phyloP scores from a whole-genome alignment of 2,888 invertebrate species.

The Drosophila buzzatii region DNA sequence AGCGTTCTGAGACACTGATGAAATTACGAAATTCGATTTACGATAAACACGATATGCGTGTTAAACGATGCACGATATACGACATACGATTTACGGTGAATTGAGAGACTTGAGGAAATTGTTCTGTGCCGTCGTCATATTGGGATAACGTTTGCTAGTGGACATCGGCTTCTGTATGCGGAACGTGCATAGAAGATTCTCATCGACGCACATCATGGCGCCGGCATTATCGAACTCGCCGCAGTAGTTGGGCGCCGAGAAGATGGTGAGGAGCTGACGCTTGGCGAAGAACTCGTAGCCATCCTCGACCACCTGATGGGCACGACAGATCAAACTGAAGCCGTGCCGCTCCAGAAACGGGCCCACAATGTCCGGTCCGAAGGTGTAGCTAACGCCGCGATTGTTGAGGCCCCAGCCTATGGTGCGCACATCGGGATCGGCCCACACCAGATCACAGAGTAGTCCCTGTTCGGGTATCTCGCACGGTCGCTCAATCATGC shows the following conservation, averaged over 20 bases:
- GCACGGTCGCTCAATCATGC: conserved; percentile 97
- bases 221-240: conserved; percentile 94
- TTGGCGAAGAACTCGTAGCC: conserved; percentile 99
- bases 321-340: conserved; percentile 91
- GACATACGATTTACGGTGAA: neutral
- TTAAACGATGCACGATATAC: neutral
- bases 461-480: conserved; percentile 98
- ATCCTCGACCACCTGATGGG: conserved; percentile 96
- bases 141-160: conserved; percentile 83
- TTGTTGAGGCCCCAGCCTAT: conserved; percentile 99
- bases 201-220: conserved; percentile 98
- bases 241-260: conserved; percentile 97
- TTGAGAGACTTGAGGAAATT: neutral
- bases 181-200: conserved; percentile 99
- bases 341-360: conserved; percentile 99
- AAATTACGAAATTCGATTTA: neutral
- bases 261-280: conserved; percentile 95
- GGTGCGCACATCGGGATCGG: conserved; percentile 96
- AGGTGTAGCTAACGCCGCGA: conserved; percentile 98
- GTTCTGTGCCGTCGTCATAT: neutral
- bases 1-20: neutral
- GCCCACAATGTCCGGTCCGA: conserved; percentile 98
- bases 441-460: conserved; percentile 98
- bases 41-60: neutral
- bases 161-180: conserved; percentile 97